Conservation (phyloP, 2,113 vertebrate genomes). For the Sebastes fasciatus region DNA sequence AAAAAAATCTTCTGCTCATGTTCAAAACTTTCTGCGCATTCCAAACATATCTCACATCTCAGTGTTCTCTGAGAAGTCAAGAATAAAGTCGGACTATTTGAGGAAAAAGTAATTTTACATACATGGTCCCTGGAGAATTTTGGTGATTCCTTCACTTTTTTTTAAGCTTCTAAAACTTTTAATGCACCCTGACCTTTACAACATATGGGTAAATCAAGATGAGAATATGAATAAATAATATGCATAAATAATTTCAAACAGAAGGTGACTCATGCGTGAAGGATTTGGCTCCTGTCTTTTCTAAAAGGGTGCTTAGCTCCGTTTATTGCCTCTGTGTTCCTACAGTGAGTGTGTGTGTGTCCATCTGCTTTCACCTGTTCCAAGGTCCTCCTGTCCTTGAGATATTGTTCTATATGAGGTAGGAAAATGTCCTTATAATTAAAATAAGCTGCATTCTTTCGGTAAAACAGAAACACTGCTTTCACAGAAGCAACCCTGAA, state of each 20-base stretch:
- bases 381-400: conserved; percentile 13
- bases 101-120: background rate
- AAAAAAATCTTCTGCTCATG: too few relatives aligned
- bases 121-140: background rate
- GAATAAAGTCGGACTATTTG: too few relatives aligned
- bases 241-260: conserved; percentile 65
- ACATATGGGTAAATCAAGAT: conserved; percentile 54
- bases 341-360: conserved; percentile 1
- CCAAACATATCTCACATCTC: too few relatives aligned
- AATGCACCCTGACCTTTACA: conserved; percentile 53
- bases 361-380: conserved; percentile 7
- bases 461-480: background rate
- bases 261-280: conserved; percentile 66
- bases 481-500: background rate
- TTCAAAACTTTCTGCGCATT: too few relatives aligned
- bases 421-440: background rate
- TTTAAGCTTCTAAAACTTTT: conserved; percentile 33
- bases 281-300: conserved; percentile 53
- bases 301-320: conserved; percentile 48
- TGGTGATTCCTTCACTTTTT: conserved; percentile 39
- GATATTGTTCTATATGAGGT: background rate
- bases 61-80: too few relatives aligned
- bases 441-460: background rate
- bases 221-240: conserved; percentile 67
- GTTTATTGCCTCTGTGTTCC: conserved; percentile 15